phyloP scores from a whole-genome alignment of 2,888 invertebrate species.

The Pachliopta kotzebuea region DNA sequence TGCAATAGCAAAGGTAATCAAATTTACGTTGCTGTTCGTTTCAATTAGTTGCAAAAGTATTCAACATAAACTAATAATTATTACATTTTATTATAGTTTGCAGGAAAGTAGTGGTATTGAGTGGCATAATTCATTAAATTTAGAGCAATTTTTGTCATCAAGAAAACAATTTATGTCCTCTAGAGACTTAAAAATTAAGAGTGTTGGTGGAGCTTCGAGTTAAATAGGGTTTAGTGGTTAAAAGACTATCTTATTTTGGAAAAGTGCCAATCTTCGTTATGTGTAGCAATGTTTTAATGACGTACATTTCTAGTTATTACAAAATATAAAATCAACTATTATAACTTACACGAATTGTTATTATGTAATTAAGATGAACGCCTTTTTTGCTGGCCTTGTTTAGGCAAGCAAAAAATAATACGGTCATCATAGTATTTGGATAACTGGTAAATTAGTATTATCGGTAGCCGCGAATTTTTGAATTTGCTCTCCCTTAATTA shows the following conservation, averaged over 20 bases:
- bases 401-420: too few relatives aligned
- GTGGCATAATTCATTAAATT: not conserved
- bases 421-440: too few relatives aligned
- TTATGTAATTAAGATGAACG: not conserved
- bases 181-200: conserved; percentile 4
- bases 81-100: not conserved
- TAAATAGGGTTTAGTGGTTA: conserved; percentile 4
- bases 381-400: too few relatives aligned
- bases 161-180: conserved; percentile 3
- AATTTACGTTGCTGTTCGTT: not conserved
- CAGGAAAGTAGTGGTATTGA: not conserved
- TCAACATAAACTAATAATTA: not conserved
- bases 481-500: too few relatives aligned
- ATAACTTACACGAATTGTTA: not conserved
- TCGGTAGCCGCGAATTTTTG: too few relatives aligned
- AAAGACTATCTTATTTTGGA: conserved; percentile 10
- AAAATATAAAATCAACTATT: not conserved
- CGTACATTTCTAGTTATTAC: conserved; percentile 3
- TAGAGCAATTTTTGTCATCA: not conserved
- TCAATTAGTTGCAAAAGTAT: not conserved
- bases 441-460: too few relatives aligned
- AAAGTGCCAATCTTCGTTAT: conserved; percentile 3
- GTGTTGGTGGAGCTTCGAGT: conserved; percentile 5
- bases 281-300: conserved; percentile 1
- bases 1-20: not conserved